Evolutionary conservation across 2,797 vertebrate genomes (phyloP).

Genomic region (Bradypodion pumilum): DNA sequence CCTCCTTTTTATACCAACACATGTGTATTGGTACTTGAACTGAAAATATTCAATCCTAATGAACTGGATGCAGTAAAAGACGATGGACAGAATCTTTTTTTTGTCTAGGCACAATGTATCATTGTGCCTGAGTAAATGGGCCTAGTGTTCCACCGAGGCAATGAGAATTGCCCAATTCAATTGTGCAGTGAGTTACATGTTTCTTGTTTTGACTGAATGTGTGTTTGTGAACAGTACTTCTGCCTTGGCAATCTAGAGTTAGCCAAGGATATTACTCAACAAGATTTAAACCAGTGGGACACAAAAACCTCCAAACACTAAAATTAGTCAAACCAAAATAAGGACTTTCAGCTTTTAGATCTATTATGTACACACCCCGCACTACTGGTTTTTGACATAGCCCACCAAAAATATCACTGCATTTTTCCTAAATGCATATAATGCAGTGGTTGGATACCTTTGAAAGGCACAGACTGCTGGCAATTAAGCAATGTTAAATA

Average conservation of each 20-base stretch:
- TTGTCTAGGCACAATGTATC: too few relatives aligned
- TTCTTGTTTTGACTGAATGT: too few relatives aligned
- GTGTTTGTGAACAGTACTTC: too few relatives aligned
- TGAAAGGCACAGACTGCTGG: constrained; percentile 13
- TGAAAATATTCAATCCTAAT: constrained; percentile 59
- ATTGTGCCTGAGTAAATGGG: too few relatives aligned
- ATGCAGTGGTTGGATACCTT: constrained; percentile 30
- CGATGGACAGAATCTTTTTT: neutral
- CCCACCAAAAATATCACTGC: constrained; percentile 57
- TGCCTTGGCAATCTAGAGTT: too few relatives aligned
- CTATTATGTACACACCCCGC: neutral
- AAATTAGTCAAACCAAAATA: constrained; percentile 1
- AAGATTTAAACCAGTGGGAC: neutral
- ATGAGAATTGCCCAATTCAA: too few relatives aligned
- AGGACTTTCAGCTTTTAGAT: neutral
- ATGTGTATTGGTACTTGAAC: neutral
- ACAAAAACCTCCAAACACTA: constrained; percentile 1
- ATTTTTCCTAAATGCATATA: constrained; percentile 44
- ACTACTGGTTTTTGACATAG: constrained; percentile 39
- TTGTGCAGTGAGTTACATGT: too few relatives aligned
- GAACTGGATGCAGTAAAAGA: constrained; percentile 51
- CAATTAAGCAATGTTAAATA: neutral
- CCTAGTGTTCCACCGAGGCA: too few relatives aligned
- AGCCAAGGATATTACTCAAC: too few relatives aligned
- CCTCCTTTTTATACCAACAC: neutral